Percentiles rank a stretch among this genome's conserved stretches.
Evolutionary conservation across 53 echinoderm and acorn worm genomes (phyloP).

Genomic region (Holothuria leucospilota): DNA sequence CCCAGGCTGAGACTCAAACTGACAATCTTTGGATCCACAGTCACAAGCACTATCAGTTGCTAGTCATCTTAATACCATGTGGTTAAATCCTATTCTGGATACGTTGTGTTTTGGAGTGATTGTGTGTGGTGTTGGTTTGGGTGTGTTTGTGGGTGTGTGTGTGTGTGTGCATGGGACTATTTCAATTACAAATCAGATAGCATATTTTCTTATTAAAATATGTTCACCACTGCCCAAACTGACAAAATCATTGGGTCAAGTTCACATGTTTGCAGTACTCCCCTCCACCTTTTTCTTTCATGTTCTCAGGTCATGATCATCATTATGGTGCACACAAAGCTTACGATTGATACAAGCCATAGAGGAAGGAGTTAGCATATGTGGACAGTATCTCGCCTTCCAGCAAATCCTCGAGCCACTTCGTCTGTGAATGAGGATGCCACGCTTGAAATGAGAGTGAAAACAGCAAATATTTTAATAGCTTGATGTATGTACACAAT

Average conservation of each 20-base stretch:
- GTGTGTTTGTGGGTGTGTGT: too few species aligned
- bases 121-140: too few species aligned
- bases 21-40: too few species aligned
- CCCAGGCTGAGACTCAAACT: too few species aligned
- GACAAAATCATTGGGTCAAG: not conserved
- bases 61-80: too few species aligned
- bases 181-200: too few species aligned
- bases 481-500: conserved; percentile 93
- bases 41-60: too few species aligned
- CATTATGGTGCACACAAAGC: conserved; percentile 95
- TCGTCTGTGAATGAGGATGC: conserved; percentile 94
- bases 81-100: too few species aligned
- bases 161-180: too few species aligned
- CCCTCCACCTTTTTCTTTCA: not conserved
- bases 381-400: conserved; percentile 99
- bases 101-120: too few species aligned
- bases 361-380: conserved; percentile 97
- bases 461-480: conserved; percentile 96
- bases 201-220: not conserved
- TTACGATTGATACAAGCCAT: conserved; percentile 93
- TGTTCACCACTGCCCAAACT: not conserved
- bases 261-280: not conserved
- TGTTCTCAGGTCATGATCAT: conserved; percentile 86
- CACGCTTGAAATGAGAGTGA: conserved; percentile 89
- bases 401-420: conserved; percentile 85